These are phyloP conservation scores for Blennius ocellaris DNA, from an alignment of 2,113 vertebrate species.

Conservation along the genomic window DNA sequence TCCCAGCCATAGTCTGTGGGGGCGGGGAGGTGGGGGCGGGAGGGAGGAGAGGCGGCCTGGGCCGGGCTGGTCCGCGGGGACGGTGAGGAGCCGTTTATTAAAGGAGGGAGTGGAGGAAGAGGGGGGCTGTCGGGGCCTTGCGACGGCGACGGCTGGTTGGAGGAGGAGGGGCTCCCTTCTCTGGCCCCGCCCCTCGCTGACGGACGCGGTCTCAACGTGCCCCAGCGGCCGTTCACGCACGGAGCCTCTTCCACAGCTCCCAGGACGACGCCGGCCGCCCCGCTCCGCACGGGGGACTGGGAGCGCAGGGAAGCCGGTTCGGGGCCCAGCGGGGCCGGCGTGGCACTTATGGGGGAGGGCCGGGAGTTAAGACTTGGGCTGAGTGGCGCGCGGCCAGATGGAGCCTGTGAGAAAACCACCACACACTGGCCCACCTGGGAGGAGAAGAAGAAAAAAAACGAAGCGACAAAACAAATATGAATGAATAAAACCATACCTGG, in stretches of 20 bases:
- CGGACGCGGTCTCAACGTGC: constrained; percentile 90
- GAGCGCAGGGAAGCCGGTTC: constrained; percentile 92
- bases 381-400: constrained; percentile 93
- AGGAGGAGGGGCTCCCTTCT: constrained; percentile 92
- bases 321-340: constrained; percentile 88
- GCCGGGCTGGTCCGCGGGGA: constrained; percentile 90
- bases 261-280: constrained; percentile 78
- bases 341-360: constrained; percentile 97
- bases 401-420: constrained; percentile 98
- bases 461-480: too few species aligned
- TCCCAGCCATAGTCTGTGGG: constrained; percentile 90
- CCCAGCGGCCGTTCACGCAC: constrained; percentile 97
- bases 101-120: constrained; percentile 76
- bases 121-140: constrained; percentile 88
- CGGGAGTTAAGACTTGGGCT: constrained; percentile 98
- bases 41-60: constrained; percentile 87
- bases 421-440: constrained; percentile 96
- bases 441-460: too few species aligned
- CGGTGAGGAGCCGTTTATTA: constrained; percentile 90
- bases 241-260: constrained; percentile 90
- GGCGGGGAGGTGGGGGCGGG: constrained; percentile 70
- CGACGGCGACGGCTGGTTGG: constrained; percentile 86
- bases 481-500: too few species aligned
- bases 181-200: constrained; percentile 85
- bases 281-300: constrained; percentile 89